phyloP scores from a whole-genome alignment of 2,797 vertebrate species.

The Typhlichthys subterraneus region DNA sequence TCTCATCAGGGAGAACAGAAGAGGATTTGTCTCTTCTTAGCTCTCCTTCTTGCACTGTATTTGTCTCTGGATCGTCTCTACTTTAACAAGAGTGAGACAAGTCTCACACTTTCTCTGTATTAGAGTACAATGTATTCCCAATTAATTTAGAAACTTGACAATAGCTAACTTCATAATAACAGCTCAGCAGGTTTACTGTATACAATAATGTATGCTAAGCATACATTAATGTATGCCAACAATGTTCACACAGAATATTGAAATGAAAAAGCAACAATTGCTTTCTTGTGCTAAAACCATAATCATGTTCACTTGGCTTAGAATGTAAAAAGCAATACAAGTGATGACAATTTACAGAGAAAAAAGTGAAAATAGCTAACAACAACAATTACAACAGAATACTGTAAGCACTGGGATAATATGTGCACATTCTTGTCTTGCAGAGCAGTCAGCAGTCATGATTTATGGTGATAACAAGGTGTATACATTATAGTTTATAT shows the following conservation, averaged over 20 bases:
- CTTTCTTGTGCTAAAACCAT: conserved; percentile 19
- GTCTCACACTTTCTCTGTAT: conserved; percentile 26
- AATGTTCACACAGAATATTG: conserved; percentile 29
- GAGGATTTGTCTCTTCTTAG: conserved; percentile 15
- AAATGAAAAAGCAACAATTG: conserved; percentile 54
- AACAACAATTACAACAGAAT: too few relatives aligned
- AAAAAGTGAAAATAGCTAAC: not conserved
- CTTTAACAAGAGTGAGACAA: conserved; percentile 35
- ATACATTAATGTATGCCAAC: too few relatives aligned
- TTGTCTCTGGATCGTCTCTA: not conserved
- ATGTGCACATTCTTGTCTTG: too few relatives aligned
- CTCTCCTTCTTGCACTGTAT: not conserved
- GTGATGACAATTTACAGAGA: conserved; percentile 5
- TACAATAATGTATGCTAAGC: too few relatives aligned
- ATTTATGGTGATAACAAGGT: not conserved
- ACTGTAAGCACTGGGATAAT: too few relatives aligned
- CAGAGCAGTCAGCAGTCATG: not conserved
- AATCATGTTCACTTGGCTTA: not conserved
- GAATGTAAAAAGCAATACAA: not conserved
- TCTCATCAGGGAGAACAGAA: conserved; percentile 41
- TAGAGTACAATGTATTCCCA: conserved; percentile 38
- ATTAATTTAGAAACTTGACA: conserved; percentile 61
- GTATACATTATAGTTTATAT: not conserved
- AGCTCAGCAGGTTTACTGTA: conserved; percentile 35
- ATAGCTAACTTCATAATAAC: conserved; percentile 23